Evolutionary conservation across 2,888 invertebrate genomes (phyloP).

Genomic region (Drosophila nr. perissopoda): DNA sequence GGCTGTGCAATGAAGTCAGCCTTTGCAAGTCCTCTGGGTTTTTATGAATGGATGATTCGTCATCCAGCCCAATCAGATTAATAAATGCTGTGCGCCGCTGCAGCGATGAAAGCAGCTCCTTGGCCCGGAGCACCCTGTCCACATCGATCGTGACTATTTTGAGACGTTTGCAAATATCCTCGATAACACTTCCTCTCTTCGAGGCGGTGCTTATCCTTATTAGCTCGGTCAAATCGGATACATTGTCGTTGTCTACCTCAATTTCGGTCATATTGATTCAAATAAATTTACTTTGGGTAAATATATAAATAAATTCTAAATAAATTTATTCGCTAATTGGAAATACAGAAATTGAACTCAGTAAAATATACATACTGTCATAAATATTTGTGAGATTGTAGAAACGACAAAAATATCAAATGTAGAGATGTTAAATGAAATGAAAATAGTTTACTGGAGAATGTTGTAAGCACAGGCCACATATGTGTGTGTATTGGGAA

Average conservation of each 20-base stretch:
- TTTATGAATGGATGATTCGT: slow-evolving; percentile 8
- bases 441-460: neutral
- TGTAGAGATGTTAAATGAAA: neutral
- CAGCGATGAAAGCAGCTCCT: slow-evolving; percentile 58
- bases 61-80: slow-evolving; percentile 55
- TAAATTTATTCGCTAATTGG: neutral
- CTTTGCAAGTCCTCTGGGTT: slow-evolving; percentile 31
- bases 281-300: neutral
- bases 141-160: slow-evolving; percentile 67
- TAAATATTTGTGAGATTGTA: neutral
- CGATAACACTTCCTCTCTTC: slow-evolving; percentile 33
- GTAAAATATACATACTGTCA: neutral
- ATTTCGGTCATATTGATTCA: slow-evolving; percentile 15
- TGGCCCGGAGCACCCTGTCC: slow-evolving; percentile 65
- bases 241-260: neutral
- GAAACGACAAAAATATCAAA: slow-evolving; percentile 9
- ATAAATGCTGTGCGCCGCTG: slow-evolving; percentile 64
- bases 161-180: slow-evolving; percentile 61
- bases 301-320: slow-evolving; percentile 2
- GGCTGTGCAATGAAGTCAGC: slow-evolving; percentile 31
- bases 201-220: no score
- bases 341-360: neutral
- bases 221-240: neutral
- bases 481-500: neutral
- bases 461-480: neutral